Evolutionary conservation across 2,113 vertebrate species (phyloP).

Genomic region (Fukomys damarensis): DNA sequence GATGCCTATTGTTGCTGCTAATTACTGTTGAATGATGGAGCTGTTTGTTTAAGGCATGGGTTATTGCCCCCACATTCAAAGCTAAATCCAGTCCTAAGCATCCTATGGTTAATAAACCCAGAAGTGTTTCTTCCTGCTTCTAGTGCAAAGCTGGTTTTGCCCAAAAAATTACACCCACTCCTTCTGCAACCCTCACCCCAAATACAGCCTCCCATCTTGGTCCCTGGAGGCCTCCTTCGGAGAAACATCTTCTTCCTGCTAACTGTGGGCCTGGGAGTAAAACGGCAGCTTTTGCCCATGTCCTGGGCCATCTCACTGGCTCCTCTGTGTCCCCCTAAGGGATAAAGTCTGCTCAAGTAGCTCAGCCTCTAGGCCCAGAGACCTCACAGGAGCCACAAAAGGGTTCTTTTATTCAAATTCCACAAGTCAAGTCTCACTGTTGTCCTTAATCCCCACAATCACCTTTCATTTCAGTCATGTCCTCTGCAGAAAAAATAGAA

Average conservation of each 20-base stretch:
- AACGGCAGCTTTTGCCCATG: background rate
- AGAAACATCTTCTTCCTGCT: background rate
- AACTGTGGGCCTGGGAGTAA: background rate
- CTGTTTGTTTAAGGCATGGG: slow-evolving; percentile 65
- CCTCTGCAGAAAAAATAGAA: background rate
- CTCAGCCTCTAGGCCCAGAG: background rate
- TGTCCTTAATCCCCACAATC: slow-evolving; percentile 5
- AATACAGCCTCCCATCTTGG: background rate
- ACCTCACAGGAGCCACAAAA: background rate
- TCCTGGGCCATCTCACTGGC: background rate
- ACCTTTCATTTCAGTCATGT: background rate
- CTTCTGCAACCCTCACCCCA: background rate
- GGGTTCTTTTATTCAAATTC: background rate
- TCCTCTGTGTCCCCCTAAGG: background rate
- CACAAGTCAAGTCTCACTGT: background rate
- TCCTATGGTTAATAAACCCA: slow-evolving; percentile 61
- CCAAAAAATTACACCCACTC: slow-evolving; percentile 7
- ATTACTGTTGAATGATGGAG: slow-evolving; percentile 33
- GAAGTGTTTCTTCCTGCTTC: slow-evolving; percentile 53
- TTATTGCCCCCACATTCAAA: slow-evolving; percentile 60
- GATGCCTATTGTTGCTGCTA: slow-evolving; percentile 50
- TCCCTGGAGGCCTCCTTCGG: background rate
- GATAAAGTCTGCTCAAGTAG: background rate
- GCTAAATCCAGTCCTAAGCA: slow-evolving; percentile 55
- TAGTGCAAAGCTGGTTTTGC: slow-evolving; percentile 47